Conservation (phyloP, 37 sponge, comb jelly and placozoan species). For the Corticium candelabrum region DNA sequence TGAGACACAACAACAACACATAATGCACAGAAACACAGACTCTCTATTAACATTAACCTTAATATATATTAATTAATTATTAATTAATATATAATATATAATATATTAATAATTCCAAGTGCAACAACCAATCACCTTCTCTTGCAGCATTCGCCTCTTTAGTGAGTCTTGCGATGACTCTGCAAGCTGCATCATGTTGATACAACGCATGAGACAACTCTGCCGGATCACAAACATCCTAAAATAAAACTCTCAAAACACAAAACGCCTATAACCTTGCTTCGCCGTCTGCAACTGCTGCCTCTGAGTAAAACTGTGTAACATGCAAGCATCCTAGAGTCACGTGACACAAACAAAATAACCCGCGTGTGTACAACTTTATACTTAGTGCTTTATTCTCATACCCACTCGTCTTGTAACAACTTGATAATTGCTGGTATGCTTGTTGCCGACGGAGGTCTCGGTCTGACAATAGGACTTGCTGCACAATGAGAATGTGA, state of each 20-base stretch:
- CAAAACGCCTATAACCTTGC: constrained; percentile 46
- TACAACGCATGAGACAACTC: constrained; percentile 98
- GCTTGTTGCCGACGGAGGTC: constrained; percentile 98
- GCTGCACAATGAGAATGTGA: constrained; percentile 15
- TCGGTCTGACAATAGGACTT: constrained; percentile 70
- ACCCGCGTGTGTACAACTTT: too few species aligned
- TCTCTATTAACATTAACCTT: background rate
- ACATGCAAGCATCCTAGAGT: constrained; percentile 90
- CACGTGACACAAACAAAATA: background rate
- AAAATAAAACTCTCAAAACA: background rate
- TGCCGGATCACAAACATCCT: background rate
- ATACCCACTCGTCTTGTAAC: constrained; percentile 96
- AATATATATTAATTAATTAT: too few species aligned
- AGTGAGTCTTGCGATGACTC: constrained; percentile 95
- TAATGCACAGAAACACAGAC: background rate
- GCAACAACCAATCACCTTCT: constrained; percentile 64
- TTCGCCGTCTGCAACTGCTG: constrained; percentile 97
- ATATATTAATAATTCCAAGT: too few species aligned
- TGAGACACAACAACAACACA: background rate
- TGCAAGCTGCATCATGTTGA: constrained; percentile 97
- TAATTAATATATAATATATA: too few species aligned
- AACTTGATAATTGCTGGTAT: constrained; percentile 98
- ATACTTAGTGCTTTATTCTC: background rate
- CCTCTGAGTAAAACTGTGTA: constrained; percentile 91
- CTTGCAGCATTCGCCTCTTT: constrained; percentile 92